Evolutionary conservation across 2,888 invertebrate species (phyloP).

Genomic region (Anorthoa munda): DNA sequence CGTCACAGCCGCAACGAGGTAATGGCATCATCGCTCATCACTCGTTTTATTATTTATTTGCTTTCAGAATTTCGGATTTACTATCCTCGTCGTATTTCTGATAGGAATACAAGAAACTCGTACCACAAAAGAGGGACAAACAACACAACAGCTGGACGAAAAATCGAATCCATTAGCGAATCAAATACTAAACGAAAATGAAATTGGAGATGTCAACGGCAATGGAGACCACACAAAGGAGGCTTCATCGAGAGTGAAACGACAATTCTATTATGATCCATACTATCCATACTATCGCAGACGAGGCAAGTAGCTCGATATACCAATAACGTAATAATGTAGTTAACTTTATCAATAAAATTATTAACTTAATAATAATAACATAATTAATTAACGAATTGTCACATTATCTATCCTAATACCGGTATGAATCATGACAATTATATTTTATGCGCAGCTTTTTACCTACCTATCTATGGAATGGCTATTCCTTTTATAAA

Average conservation of each 20-base stretch:
- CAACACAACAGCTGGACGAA: conserved; percentile 55
- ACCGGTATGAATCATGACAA: neutral
- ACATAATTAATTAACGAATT: neutral
- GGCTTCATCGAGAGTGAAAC: conserved; percentile 71
- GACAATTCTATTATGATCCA: conserved; percentile 69
- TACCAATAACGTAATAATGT: neutral
- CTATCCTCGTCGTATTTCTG: conserved; percentile 58
- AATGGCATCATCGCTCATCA: conserved; percentile 54
- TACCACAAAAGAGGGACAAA: conserved; percentile 57
- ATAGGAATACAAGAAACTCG: conserved; percentile 58
- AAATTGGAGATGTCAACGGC: conserved; percentile 61
- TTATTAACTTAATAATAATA: neutral
- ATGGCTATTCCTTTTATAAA: too few relatives aligned
- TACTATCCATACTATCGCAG: conserved; percentile 55
- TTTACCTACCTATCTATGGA: neutral
- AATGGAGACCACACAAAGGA: conserved; percentile 58
- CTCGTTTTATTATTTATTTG: conserved; percentile 28
- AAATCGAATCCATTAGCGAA: conserved; percentile 71
- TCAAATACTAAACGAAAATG: conserved; percentile 70
- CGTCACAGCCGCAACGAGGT: conserved; percentile 26
- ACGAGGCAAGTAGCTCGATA: conserved; percentile 49
- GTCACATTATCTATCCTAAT: neutral
- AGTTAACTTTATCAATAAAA: neutral
- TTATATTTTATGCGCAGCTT: neutral
- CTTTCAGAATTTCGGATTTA: conserved; percentile 68